Evolutionary conservation across 1,140 invertebrate species (phyloP).

Genomic region (Leptinotarsa texana): DNA sequence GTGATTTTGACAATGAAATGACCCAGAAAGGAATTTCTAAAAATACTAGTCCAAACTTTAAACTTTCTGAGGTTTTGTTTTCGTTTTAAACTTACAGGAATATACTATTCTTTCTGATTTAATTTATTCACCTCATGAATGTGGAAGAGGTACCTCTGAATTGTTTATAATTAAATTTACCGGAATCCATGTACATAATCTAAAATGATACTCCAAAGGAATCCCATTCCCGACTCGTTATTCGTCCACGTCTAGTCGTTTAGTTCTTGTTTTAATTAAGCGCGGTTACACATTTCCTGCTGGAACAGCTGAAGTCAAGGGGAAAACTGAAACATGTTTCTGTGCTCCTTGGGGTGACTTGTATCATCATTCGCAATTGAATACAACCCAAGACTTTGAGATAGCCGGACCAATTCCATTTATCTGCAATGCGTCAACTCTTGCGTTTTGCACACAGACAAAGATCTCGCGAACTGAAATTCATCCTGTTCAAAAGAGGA

Average conservation of each 20-base stretch:
- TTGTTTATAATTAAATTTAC: too few species aligned
- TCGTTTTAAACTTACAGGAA: too few species aligned
- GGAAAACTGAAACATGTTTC: not conserved
- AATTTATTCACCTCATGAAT: too few species aligned
- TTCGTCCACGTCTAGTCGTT: not conserved
- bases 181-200: too few species aligned
- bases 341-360: not conserved
- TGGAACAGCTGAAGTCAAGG: not conserved
- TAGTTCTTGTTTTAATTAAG: not conserved
- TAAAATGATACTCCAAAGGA: not conserved
- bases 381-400: not conserved
- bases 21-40: too few species aligned
- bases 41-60: too few species aligned
- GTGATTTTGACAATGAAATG: too few species aligned
- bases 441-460: not conserved
- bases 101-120: too few species aligned
- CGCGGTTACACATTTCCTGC: not conserved
- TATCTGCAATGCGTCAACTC: conserved; percentile 1
- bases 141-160: too few species aligned
- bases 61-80: too few species aligned
- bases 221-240: not conserved
- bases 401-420: not conserved
- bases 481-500: too few species aligned
- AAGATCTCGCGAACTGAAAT: too few species aligned
- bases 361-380: not conserved